Conservation (phyloP, 1,140 invertebrate genomes). For the Leptinotarsa texana region DNA sequence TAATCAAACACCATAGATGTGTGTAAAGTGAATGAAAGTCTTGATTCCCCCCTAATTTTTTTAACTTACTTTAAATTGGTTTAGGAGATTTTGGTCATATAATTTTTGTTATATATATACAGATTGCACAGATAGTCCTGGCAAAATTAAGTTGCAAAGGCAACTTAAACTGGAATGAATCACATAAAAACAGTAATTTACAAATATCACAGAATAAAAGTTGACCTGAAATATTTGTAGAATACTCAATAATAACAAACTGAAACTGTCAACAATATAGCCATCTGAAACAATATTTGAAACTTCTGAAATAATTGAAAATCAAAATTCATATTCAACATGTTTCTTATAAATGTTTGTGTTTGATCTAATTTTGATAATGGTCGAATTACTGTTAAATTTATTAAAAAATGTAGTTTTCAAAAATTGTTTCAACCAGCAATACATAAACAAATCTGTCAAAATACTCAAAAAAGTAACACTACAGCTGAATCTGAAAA, state of each 20-base stretch:
- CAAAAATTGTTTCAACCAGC: slow-evolving; percentile 3
- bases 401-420: neutral
- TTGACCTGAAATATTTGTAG: slow-evolving; percentile 20
- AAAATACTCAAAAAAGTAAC: slow-evolving; percentile 17
- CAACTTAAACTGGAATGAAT: slow-evolving; percentile 24
- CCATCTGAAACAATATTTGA: neutral
- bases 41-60: neutral
- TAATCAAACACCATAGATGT: too few relatives aligned
- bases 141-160: slow-evolving; percentile 31
- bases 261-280: slow-evolving; percentile 16
- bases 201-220: slow-evolving; percentile 22
- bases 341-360: neutral
- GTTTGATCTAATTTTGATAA: neutral
- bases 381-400: too few relatives aligned
- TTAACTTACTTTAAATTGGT: neutral
- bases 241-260: slow-evolving; percentile 13
- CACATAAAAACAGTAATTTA: slow-evolving; percentile 22
- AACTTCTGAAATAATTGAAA: neutral
- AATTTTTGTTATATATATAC: slow-evolving; percentile 34
- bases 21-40: too few relatives aligned
- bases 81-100: neutral
- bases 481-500: slow-evolving; percentile 70
- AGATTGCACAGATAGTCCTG: slow-evolving; percentile 48
- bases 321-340: neutral
- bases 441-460: slow-evolving; percentile 1